phyloP scores from a whole-genome alignment of 2,797 vertebrate species.

The Lophius americanus region DNA sequence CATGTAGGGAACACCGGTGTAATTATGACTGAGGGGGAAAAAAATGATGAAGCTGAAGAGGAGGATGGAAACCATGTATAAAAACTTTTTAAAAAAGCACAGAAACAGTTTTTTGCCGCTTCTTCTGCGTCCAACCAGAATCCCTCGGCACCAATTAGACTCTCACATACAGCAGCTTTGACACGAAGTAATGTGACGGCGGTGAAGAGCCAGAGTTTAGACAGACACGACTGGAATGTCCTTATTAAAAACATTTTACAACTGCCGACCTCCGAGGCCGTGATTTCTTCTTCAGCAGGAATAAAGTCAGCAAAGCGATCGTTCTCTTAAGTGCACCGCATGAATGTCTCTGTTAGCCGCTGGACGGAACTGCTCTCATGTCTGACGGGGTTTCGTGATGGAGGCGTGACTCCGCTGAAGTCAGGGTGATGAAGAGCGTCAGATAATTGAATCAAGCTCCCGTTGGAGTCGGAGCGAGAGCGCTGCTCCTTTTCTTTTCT shows the following conservation, averaged over 20 bases:
- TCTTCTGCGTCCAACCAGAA: too few relatives aligned
- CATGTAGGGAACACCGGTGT: too few relatives aligned
- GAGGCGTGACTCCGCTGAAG: conserved; percentile 25
- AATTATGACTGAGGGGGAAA: too few relatives aligned
- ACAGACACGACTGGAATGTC: neutral
- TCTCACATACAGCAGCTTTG: neutral
- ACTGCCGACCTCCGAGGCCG: neutral
- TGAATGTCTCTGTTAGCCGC: conserved; percentile 29
- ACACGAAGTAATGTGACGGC: neutral
- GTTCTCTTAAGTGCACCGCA: conserved; percentile 17
- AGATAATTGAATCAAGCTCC: conserved; percentile 59
- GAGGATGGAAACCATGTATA: too few relatives aligned
- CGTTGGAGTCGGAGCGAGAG: conserved; percentile 44
- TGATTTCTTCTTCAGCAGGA: neutral
- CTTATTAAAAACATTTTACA: conserved; percentile 7
- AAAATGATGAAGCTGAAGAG: too few relatives aligned
- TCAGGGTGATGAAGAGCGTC: conserved; percentile 25
- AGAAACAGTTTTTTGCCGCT: too few relatives aligned
- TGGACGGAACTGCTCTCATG: conserved; percentile 30
- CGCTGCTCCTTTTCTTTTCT: conserved; percentile 27
- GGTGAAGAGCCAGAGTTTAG: conserved; percentile 1
- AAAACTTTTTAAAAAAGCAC: too few relatives aligned
- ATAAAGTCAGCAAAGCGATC: conserved; percentile 23
- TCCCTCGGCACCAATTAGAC: too few relatives aligned
- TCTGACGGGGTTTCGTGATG: conserved; percentile 32